Evolutionary conservation across 1,140 invertebrate genomes (phyloP).

Genomic region (Lamellibrachia luymesi): DNA sequence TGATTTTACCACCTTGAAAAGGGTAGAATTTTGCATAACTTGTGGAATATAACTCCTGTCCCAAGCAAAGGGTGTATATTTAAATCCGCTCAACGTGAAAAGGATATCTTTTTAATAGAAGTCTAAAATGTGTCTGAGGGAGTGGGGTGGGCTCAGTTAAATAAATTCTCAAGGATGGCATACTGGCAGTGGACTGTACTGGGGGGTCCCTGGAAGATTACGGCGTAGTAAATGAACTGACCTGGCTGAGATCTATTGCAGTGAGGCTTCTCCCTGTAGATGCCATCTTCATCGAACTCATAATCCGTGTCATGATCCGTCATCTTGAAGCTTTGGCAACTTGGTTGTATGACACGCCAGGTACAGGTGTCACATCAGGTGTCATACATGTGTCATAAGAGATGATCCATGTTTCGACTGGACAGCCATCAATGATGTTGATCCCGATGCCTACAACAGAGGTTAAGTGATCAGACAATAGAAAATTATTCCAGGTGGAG

Average conservation of each 20-base stretch:
- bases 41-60: too few relatives aligned
- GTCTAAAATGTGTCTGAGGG: too few relatives aligned
- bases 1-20: too few relatives aligned
- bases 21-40: too few relatives aligned
- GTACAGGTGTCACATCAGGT: not conserved
- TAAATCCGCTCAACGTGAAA: too few relatives aligned
- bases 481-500: not conserved
- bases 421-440: not conserved
- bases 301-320: not conserved
- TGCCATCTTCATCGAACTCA: slow-evolving; percentile 21
- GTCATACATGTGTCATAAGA: not conserved
- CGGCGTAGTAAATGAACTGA: not conserved
- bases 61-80: too few relatives aligned
- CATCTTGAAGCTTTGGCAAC: not conserved
- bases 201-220: not conserved
- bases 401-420: not conserved
- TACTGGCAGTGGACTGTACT: too few relatives aligned
- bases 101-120: too few relatives aligned
- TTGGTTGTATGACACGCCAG: not conserved
- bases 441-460: not conserved
- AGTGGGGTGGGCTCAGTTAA: too few relatives aligned
- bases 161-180: too few relatives aligned
- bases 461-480: not conserved
- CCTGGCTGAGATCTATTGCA: not conserved
- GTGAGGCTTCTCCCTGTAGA: slow-evolving; percentile 15